A percentile compares a stretch with the other conserved stretches of the same genome.
Conservation (phyloP, 2,113 vertebrate species). For the Vulpes ferrilata region DNA sequence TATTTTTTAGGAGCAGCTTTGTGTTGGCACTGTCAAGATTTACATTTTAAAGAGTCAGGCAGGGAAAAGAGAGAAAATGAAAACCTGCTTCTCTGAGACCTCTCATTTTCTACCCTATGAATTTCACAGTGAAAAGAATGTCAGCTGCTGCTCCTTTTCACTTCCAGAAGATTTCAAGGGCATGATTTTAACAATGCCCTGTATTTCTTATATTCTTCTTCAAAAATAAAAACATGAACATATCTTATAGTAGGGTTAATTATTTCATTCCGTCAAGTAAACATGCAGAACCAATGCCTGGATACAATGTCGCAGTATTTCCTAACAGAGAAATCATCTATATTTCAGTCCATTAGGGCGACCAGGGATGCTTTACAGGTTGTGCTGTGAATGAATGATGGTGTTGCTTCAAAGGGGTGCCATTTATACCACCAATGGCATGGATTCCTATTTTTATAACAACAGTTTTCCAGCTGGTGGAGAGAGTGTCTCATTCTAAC, state of each 20-base stretch:
- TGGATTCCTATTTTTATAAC: neutral
- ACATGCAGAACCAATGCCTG: constrained; percentile 29
- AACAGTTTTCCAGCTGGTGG: neutral
- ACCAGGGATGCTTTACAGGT: neutral
- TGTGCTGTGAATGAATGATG: neutral
- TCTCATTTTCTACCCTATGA: neutral
- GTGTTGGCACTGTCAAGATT: constrained; percentile 7
- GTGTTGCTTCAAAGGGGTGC: neutral
- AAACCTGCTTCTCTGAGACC: neutral
- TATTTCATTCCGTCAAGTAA: constrained; percentile 62
- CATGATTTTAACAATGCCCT: neutral
- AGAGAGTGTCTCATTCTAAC: neutral
- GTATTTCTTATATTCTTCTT: constrained; percentile 60
- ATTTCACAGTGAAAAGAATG: constrained; percentile 42
- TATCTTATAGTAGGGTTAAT: neutral
- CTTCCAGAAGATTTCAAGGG: constrained; percentile 33
- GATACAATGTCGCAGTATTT: neutral
- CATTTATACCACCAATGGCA: neutral
- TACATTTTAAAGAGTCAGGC: constrained; percentile 43
- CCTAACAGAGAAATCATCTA: neutral
- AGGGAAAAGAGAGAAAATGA: constrained; percentile 45
- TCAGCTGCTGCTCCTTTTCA: neutral
- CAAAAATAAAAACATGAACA: neutral
- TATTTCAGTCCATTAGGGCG: neutral
- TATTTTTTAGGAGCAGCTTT: constrained; percentile 37